Evolutionary conservation across 2,888 invertebrate species (phyloP).

Genomic region (Eubasilissa splendida): DNA sequence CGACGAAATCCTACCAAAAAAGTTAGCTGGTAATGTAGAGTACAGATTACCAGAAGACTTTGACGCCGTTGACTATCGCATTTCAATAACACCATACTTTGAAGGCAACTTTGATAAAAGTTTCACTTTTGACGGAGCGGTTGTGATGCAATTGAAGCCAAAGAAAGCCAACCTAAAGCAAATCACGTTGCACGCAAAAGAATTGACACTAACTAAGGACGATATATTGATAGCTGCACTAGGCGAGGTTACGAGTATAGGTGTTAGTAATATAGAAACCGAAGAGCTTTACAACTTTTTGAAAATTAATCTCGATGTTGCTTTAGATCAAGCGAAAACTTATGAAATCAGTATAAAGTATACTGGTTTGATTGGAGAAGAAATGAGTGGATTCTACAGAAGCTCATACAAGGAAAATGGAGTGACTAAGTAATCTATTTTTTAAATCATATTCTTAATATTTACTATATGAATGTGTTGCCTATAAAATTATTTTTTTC

Average conservation of each 20-base stretch:
- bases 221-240: not conserved
- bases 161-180: slow-evolving; percentile 62
- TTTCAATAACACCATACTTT: slow-evolving; percentile 34
- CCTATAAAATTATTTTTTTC: no score
- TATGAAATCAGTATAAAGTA: slow-evolving; percentile 31
- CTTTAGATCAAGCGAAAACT: slow-evolving; percentile 59
- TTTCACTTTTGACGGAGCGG: slow-evolving; percentile 71
- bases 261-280: not conserved
- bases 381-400: slow-evolving; percentile 76
- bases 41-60: slow-evolving; percentile 44
- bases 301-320: slow-evolving; percentile 3
- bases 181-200: slow-evolving; percentile 67
- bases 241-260: not conserved
- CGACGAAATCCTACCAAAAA: slow-evolving; percentile 8
- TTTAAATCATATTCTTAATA: no score
- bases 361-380: slow-evolving; percentile 60
- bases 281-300: slow-evolving; percentile 39
- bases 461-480: no score
- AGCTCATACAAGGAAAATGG: slow-evolving; percentile 72
- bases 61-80: not conserved
- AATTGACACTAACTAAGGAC: slow-evolving; percentile 59
- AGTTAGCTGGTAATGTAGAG: not conserved
- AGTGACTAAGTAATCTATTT: slow-evolving; percentile 63
- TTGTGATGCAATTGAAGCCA: slow-evolving; percentile 65
- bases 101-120: slow-evolving; percentile 34